Evolutionary conservation across 2,797 vertebrate species (phyloP).

Genomic region (Caiman crocodilus): DNA sequence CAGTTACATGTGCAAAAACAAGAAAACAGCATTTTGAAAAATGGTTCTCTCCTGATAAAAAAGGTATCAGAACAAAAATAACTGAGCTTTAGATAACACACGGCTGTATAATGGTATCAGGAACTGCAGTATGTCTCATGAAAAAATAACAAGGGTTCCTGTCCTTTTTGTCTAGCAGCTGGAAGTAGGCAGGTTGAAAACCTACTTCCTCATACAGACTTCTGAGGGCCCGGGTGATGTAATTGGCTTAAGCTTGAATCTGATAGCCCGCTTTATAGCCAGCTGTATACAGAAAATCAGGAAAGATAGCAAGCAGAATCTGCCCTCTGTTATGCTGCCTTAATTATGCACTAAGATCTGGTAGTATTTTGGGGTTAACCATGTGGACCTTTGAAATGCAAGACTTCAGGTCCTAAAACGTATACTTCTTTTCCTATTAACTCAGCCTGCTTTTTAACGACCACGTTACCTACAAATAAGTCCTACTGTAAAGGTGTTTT

Average conservation of each 20-base stretch:
- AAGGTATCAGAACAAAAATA: neutral
- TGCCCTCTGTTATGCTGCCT: neutral
- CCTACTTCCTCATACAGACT: neutral
- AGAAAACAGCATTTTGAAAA: neutral
- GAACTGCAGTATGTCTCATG: neutral
- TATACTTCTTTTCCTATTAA: neutral
- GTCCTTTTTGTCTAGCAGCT: neutral
- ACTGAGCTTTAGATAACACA: neutral
- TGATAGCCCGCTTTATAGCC: neutral
- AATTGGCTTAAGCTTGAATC: neutral
- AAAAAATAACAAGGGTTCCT: neutral
- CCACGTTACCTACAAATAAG: fast-evolving
- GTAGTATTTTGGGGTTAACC: neutral
- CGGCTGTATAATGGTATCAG: too few species aligned
- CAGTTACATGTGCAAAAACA: neutral
- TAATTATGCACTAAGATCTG: neutral
- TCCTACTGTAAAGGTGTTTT: neutral
- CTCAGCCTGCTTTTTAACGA: neutral
- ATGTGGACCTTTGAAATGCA: neutral
- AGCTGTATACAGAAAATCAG: neutral
- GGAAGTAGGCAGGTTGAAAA: neutral
- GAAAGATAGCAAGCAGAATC: neutral
- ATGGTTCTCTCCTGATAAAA: neutral
- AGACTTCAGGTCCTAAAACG: neutral
- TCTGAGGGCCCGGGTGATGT: neutral